phyloP scores from a whole-genome alignment of 2,888 invertebrate species.

The Epicampocera succincta region DNA sequence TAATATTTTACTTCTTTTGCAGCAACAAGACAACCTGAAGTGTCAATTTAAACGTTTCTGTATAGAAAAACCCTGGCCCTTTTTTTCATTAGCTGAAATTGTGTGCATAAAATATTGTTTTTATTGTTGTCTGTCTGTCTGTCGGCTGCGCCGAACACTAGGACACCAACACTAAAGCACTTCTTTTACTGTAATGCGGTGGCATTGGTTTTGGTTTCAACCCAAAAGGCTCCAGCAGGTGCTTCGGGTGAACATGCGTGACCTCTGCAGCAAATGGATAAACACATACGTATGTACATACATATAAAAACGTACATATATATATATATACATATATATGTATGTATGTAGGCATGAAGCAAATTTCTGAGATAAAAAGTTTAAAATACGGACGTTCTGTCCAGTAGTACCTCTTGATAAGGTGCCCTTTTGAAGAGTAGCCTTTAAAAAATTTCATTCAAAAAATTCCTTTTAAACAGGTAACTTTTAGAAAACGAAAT shows the following conservation, averaged over 20 bases:
- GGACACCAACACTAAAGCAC: slow-evolving; percentile 1
- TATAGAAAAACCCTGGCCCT: neutral
- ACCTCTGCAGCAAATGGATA: neutral
- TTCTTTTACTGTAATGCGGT: neutral
- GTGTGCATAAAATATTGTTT: slow-evolving; percentile 18
- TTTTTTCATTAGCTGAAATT: slow-evolving; percentile 10
- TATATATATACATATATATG: no score
- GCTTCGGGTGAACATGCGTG: slow-evolving; percentile 2
- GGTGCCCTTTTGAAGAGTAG: no score
- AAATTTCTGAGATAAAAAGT: no score
- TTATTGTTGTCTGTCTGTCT: slow-evolving; percentile 14
- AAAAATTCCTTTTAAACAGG: no score
- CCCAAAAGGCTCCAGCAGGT: slow-evolving; percentile 7
- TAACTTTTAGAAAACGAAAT: no score
- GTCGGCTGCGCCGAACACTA: neutral
- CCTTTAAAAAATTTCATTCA: no score
- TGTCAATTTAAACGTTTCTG: slow-evolving; percentile 49
- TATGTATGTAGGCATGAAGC: no score
- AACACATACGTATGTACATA: neutral
- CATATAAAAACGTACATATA: no score
- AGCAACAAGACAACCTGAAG: slow-evolving; percentile 39
- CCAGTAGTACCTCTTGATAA: no score
- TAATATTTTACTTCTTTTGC: slow-evolving; percentile 43
- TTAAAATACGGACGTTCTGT: no score
- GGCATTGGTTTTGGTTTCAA: slow-evolving; percentile 19